Evolutionary conservation across 1,140 invertebrate genomes (phyloP).

Genomic region (Drosophila bipectinata): DNA sequence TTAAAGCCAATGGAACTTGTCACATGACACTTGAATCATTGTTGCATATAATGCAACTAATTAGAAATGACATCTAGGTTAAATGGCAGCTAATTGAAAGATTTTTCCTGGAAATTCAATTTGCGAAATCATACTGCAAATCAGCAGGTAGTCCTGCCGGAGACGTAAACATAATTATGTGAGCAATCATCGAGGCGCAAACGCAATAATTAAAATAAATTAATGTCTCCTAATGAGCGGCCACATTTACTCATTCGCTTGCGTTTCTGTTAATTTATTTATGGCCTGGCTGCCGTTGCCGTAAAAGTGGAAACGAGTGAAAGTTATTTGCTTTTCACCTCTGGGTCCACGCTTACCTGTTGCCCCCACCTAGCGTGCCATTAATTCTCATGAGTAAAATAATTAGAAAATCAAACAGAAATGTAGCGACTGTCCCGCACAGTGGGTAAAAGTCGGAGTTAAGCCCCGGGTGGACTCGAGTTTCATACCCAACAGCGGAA

Average conservation of each 20-base stretch:
- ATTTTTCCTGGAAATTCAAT: conserved; percentile 16
- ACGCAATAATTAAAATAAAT: conserved; percentile 62
- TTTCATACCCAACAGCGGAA: conserved; percentile 32
- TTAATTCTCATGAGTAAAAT: conserved; percentile 78
- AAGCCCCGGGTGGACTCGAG: conserved; percentile 1
- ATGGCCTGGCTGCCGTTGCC: conserved; percentile 21
- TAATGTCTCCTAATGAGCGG: conserved; percentile 57
- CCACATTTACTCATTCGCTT: conserved; percentile 10
- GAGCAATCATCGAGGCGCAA: conserved; percentile 28
- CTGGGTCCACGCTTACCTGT: conserved; percentile 47
- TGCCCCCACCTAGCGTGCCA: conserved; percentile 55
- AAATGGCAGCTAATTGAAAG: conserved; percentile 21
- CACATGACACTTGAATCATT: conserved; percentile 1
- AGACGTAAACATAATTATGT: conserved; percentile 39
- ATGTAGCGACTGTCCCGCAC: conserved; percentile 11
- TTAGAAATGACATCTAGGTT: conserved; percentile 6
- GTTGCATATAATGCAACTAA: conserved; percentile 20
- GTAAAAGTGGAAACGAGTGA: conserved; percentile 6
- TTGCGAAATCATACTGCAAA: neutral
- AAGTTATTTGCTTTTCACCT: conserved; percentile 1
- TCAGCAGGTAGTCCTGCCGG: neutral
- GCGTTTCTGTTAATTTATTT: conserved; percentile 60
- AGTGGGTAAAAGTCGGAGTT: neutral
- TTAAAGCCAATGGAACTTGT: neutral
- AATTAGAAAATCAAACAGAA: conserved; percentile 79